These are phyloP conservation scores for Stercorarius parasiticus DNA, from an alignment of 2,113 vertebrate genomes.

Conservation along the genomic window DNA sequence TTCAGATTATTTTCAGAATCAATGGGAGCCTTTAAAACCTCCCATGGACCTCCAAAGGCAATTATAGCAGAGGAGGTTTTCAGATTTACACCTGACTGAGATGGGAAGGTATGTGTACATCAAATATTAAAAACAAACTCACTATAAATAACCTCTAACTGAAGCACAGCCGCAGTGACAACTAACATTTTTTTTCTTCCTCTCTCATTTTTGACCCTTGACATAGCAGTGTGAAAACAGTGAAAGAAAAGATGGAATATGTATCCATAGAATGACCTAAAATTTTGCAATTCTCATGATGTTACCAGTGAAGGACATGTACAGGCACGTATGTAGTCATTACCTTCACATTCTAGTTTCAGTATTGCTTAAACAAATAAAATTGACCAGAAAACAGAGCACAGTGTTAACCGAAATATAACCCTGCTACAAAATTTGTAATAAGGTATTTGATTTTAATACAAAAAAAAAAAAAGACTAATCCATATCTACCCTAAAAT, in stretches of 20 bases:
- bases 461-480: not conserved
- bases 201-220: constrained; percentile 35
- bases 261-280: not conserved
- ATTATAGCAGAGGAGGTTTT: not conserved
- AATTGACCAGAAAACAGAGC: not conserved
- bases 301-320: not conserved
- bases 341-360: not conserved
- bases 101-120: constrained; percentile 52
- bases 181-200: not conserved
- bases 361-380: not conserved
- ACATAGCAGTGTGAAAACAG: not conserved
- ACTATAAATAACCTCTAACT: constrained; percentile 53
- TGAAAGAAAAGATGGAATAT: not conserved
- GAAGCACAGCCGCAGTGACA: constrained; percentile 11
- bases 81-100: constrained; percentile 53
- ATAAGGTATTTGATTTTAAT: not conserved
- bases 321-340: not conserved
- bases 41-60: constrained; percentile 5
- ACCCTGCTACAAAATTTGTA: not conserved
- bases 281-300: not conserved
- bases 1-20: not conserved
- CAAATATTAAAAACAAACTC: constrained; percentile 60
- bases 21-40: not conserved
- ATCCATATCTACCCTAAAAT: not conserved
- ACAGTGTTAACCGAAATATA: not conserved